Conservation (phyloP, 1,140 invertebrate genomes). For the Galleria mellonella region DNA sequence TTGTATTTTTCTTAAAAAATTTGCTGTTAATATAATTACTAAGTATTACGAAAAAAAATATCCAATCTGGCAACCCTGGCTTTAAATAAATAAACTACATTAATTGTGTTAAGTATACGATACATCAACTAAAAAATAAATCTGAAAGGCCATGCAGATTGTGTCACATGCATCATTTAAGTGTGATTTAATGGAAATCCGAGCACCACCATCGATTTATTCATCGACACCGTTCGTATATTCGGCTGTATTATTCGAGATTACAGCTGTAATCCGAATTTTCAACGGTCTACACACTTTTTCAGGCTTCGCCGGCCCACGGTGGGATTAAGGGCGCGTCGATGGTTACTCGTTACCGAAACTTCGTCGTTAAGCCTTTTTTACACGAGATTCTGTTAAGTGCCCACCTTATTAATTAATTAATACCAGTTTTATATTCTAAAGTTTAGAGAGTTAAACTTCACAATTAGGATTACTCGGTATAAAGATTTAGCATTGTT, state of each 20-base stretch:
- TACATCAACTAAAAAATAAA: no score
- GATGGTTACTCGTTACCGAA: conserved; percentile 29
- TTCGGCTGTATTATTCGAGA: conserved; percentile 22
- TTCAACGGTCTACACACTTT: conserved; percentile 40
- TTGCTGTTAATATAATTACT: no score
- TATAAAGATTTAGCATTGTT: neutral
- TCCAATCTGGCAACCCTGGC: neutral
- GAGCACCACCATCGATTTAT: conserved; percentile 1
- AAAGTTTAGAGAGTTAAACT: conserved; percentile 21
- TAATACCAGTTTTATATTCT: conserved; percentile 27
- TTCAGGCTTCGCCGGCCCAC: conserved; percentile 18
- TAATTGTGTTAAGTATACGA: no score
- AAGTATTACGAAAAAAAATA: no score
- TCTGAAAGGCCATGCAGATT: neutral
- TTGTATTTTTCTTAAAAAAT: no score
- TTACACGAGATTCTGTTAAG: conserved; percentile 30
- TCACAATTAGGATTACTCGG: conserved; percentile 9
- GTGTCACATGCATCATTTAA: conserved; percentile 14
- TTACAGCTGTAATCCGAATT: conserved; percentile 41
- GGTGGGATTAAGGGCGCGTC: conserved; percentile 37
- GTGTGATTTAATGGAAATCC: conserved; percentile 12
- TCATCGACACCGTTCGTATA: conserved; percentile 21
- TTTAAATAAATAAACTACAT: neutral
- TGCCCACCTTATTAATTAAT: conserved; percentile 62
- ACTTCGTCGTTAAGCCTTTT: conserved; percentile 52